Evolutionary conservation across 2,113 vertebrate genomes (phyloP).

Genomic region (Bos taurus): DNA sequence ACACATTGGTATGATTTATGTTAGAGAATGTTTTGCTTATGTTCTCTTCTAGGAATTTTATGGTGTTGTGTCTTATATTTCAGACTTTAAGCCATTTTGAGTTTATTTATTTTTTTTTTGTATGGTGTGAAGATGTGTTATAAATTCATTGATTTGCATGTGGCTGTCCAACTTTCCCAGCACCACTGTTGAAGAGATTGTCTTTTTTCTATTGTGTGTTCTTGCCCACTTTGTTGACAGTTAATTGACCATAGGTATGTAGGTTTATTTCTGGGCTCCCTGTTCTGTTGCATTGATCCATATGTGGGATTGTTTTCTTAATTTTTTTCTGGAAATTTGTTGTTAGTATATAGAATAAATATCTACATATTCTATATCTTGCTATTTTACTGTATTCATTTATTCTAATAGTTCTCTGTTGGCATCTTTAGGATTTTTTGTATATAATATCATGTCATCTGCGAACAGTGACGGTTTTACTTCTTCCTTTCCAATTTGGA

Average conservation of each 20-base stretch:
- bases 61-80: neutral
- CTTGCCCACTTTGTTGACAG: neutral
- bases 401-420: neutral
- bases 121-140: neutral
- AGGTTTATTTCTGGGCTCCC: neutral
- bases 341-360: neutral
- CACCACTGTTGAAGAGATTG: neutral
- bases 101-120: neutral
- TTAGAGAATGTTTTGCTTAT: neutral
- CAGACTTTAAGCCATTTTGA: neutral
- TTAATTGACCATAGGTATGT: neutral
- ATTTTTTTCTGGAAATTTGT: neutral
- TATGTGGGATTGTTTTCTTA: neutral
- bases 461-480: neutral
- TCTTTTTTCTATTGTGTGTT: neutral
- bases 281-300: neutral
- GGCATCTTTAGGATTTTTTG: neutral
- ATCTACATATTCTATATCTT: neutral
- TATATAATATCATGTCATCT: neutral
- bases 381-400: neutral
- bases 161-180: neutral
- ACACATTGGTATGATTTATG: neutral
- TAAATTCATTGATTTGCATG: neutral
- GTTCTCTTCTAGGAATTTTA: neutral
- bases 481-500: neutral